Percentiles rank a stretch among this genome's conserved stretches.
Conservation (phyloP, 2,797 vertebrate species). For the Micromesistius poutassou region DNA sequence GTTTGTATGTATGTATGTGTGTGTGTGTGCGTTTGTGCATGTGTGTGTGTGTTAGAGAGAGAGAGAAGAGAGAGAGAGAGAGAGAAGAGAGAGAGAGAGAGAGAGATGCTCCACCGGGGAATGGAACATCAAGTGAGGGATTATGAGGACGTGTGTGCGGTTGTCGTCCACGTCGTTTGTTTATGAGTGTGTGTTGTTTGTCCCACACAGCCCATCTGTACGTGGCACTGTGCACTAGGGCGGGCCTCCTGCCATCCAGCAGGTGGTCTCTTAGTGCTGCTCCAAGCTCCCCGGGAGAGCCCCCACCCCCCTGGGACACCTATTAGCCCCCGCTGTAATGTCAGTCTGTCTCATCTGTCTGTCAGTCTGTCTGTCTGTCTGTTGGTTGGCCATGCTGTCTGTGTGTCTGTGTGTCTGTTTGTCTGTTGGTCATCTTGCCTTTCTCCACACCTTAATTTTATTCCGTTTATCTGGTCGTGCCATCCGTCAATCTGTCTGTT, state of each 20-base stretch:
- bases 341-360: constrained; percentile 7
- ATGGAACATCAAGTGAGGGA: neutral
- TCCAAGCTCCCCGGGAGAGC: constrained; percentile 19
- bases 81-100: neutral
- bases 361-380: neutral
- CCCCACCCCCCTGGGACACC: constrained; percentile 16
- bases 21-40: too few species aligned
- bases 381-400: neutral
- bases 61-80: neutral
- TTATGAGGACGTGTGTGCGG: neutral
- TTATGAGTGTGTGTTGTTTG: constrained; percentile 17
- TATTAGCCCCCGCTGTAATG: constrained; percentile 22
- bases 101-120: neutral
- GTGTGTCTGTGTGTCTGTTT: neutral
- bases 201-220: constrained; percentile 1
- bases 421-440: neutral
- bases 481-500: neutral
- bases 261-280: constrained; percentile 44
- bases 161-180: neutral
- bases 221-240: neutral
- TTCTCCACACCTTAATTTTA: neutral
- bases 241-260: constrained; percentile 36
- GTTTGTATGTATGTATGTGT: too few species aligned
- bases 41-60: neutral
- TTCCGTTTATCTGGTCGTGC: neutral